Evolutionary conservation across 2,797 vertebrate species (phyloP), one percentile per base, ranked within the genome.

Genomic region (Phoxinus dragarum): DNA sequence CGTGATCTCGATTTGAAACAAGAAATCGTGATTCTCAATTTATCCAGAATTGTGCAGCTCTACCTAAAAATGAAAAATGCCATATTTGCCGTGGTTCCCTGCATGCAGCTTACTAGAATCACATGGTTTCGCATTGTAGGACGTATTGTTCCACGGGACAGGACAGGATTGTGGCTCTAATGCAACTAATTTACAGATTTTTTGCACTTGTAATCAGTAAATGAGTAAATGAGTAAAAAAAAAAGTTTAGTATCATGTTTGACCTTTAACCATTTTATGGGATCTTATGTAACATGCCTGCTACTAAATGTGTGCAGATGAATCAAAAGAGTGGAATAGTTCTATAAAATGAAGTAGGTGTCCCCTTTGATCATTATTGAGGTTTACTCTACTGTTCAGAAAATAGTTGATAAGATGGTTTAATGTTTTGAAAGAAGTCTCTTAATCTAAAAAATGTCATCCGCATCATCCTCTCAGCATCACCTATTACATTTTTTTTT

Each of bases 201-300:
- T 34, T 47, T 61, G 69, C 68, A 34, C 3, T n/a, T 71, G 49
- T 40, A 40, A 27, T 73, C 36, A 44, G 59, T 49, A 66, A 83
- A 52, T 52, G 72, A 83, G 59, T 27, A 27, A 27, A 27, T 27
- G 27, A 27, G 27, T 27, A 27, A 27, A 27, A 27, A 27, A 27
- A 27, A 27, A 27, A 27, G 27, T 82, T 81, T 44, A 64, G 54
- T 61, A 12, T 75, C 42, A 12, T 44, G 38, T 21, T 64, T 52
- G 71, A 83, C 81, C 59, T 83, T 83, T 75, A n/a, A 66, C 56
- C 42, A 21, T 49, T 83, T 75, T 44, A 38, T 9, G n/a, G 72
- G 11, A 31, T 52, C 12, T 21, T 66, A 5, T 27, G 68, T 34
- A 36, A 31, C 23, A 11, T 34, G 6, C 14, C 5, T 72, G 49